Evolutionary conservation across 2,797 vertebrate genomes (phyloP).

Genomic region (Sarcoramphus papa): DNA sequence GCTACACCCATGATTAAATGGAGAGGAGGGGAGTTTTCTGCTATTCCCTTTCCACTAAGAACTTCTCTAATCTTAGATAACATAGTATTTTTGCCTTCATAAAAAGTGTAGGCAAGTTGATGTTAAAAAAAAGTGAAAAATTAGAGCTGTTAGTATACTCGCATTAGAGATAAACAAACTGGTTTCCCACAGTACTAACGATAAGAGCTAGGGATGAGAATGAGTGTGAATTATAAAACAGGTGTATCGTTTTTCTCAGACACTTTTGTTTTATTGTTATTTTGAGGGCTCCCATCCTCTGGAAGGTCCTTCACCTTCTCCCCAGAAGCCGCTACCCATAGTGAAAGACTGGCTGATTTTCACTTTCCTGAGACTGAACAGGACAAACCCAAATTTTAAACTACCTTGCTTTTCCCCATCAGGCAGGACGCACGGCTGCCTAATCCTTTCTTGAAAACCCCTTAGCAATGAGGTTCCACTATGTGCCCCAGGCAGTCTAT

Average conservation of each 20-base stretch:
- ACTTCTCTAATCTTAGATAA: not conserved
- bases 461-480: not conserved
- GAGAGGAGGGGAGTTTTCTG: not conserved
- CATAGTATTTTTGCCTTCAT: not conserved
- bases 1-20: not conserved
- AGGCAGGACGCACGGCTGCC: fast-evolving
- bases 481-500: not conserved
- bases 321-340: not conserved
- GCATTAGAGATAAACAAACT: not conserved
- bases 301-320: not conserved
- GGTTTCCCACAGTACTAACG: not conserved
- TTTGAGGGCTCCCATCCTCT: not conserved
- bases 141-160: not conserved
- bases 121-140: not conserved
- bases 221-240: not conserved
- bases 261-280: not conserved
- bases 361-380: not conserved
- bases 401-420: not conserved
- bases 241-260: not conserved
- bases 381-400: not conserved
- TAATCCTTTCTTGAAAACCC: not conserved
- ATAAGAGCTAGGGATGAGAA: not conserved
- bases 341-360: not conserved
- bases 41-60: not conserved
- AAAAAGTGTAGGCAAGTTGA: not conserved